Evolutionary conservation across 2,888 invertebrate species (phyloP), one percentile per base, ranked within the genome.

Genomic region (Carabus problematicus): DNA sequence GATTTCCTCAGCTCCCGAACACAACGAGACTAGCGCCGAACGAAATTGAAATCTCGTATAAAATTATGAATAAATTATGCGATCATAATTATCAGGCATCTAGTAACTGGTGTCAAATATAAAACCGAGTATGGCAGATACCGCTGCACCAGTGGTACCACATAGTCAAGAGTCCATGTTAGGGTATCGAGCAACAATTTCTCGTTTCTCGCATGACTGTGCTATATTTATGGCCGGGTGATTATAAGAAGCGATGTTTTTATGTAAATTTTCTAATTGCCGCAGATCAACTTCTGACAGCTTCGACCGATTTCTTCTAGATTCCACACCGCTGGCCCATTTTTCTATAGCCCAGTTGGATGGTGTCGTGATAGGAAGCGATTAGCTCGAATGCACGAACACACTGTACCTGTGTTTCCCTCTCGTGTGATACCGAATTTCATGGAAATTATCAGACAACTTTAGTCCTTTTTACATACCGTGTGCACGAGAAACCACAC

Each of bases 201-300:
- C 14, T 16, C 29, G 52, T 3, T 16, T 12, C 18, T 64, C 40
- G 69, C 69, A 69, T 69, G 69, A 69, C 62, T 61, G 69, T 69
- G 69, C 69, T 58, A 69, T 69, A 69, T 69, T 66, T 45, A 45
- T 45, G 45, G 45, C 29, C 40, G 18, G n/a, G n/a, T 55, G 69
- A 62, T 69, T 62, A 62, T 47, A 69, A 69, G 60, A 59, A 67
- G 52, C 58, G 43, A 55, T 61, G 55, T 69, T 69, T 69, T 69
- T 69, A 69, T 69, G 69, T 69, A 69, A 69, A 69, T 69, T 69
- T 69, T 69, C 69, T 69, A 69, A 61, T 62, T 69, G 69, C 69
- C 47, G 49, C 52, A 45, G 69, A 69, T 69, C 62, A 69, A 29
- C 19, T 62, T 62, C 56, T 69, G 69, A 69, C 69, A 69, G 62